Evolutionary conservation across 2,113 vertebrate species (phyloP).

Genomic region (Arvicanthis niloticus): DNA sequence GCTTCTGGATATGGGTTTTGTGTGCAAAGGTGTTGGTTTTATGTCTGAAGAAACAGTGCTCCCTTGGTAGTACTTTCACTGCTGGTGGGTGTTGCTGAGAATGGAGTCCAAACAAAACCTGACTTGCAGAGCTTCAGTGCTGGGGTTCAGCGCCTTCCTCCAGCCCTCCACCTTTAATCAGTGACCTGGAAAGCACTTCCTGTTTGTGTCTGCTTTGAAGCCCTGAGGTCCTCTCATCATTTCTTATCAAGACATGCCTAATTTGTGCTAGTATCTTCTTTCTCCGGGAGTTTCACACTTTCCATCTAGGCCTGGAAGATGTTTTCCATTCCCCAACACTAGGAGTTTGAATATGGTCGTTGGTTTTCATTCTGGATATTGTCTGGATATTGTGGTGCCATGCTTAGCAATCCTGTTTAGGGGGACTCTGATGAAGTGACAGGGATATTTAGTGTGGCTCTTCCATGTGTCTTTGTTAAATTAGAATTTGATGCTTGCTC

Average conservation of each 20-base stretch:
- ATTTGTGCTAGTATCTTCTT: conserved; percentile 1
- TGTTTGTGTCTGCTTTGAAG: neutral
- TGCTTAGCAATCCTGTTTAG: neutral
- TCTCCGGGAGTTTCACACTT: neutral
- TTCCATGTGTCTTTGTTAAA: neutral
- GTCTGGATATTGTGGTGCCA: neutral
- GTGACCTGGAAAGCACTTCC: neutral
- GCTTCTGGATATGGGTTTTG: neutral
- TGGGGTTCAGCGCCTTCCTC: neutral
- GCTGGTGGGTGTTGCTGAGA: neutral
- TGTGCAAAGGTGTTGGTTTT: neutral
- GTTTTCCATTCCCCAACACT: neutral
- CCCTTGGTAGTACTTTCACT: neutral
- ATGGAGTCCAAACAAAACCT: conserved; percentile 23
- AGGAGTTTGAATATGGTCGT: neutral
- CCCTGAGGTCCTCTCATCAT: neutral
- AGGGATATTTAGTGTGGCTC: conserved; percentile 26
- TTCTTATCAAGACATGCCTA: conserved; percentile 6
- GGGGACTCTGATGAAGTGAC: neutral
- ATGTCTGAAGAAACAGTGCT: neutral
- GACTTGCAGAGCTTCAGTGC: neutral
- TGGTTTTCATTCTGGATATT: conserved; percentile 3
- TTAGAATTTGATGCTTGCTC: conserved; percentile 38
- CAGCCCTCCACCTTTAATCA: neutral
- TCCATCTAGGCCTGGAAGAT: neutral